Conservation (phyloP, 2,113 vertebrate species). For the Anhinga anhinga region DNA sequence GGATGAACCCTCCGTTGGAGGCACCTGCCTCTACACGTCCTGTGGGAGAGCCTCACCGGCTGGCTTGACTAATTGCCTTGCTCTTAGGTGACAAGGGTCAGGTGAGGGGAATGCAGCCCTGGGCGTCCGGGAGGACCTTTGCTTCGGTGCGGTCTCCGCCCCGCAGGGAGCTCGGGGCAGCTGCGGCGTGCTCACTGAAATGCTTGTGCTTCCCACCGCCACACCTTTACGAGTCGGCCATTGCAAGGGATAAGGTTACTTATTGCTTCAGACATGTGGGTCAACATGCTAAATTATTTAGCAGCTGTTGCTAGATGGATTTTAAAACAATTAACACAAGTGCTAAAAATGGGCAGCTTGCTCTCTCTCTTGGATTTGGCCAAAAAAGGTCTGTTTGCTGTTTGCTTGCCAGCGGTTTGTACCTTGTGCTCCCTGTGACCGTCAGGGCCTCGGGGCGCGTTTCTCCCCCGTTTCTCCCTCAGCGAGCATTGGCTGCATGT, state of each 20-base stretch:
- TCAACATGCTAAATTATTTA: constrained; percentile 18
- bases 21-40: not conserved
- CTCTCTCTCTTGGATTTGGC: not conserved
- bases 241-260: not conserved
- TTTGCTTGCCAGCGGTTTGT: not conserved
- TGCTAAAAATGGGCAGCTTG: not conserved
- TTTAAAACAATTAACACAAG: constrained; percentile 28
- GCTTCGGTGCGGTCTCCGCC: accelerated
- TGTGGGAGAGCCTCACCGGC: not conserved
- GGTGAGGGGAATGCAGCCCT: not conserved
- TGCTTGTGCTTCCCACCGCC: not conserved
- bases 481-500: accelerated
- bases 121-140: accelerated
- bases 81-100: not conserved
- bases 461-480: not conserved
- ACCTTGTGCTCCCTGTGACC: not conserved
- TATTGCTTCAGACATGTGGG: not conserved
- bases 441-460: accelerated
- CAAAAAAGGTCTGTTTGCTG: not conserved
- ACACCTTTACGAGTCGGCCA: not conserved
- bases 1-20: not conserved
- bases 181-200: accelerated
- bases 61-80: accelerated
- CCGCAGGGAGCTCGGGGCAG: not conserved
- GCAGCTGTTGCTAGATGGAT: constrained; percentile 23